These are phyloP conservation scores for Paracanthobrama guichenoti DNA, from an alignment of 2,113 vertebrate genomes.

Conservation along the genomic window DNA sequence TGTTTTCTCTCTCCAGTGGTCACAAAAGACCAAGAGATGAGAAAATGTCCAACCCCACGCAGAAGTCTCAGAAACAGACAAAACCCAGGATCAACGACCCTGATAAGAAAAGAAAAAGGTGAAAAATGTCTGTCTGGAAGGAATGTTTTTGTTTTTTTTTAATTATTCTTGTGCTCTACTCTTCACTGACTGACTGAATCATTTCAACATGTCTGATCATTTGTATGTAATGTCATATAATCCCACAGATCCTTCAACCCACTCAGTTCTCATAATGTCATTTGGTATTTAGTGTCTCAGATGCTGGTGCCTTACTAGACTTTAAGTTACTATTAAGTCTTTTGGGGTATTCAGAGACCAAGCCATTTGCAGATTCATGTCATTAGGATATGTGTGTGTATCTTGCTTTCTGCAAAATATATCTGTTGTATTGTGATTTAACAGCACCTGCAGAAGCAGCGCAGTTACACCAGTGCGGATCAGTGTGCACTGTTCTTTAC, in stretches of 20 bases:
- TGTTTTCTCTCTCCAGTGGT: slow-evolving; percentile 58
- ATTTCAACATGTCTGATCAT: slow-evolving; percentile 1
- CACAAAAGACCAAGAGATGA: slow-evolving; percentile 89
- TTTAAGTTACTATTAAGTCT: neutral
- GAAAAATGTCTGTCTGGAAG: slow-evolving; percentile 68
- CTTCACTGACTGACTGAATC: neutral
- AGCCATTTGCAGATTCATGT: neutral
- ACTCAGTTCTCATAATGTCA: neutral
- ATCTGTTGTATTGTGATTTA: neutral
- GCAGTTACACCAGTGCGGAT: neutral
- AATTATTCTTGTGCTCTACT: neutral
- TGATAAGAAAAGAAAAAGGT: slow-evolving; percentile 98
- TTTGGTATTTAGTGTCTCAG: neutral
- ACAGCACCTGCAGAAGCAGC: neutral
- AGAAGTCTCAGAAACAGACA: slow-evolving; percentile 84
- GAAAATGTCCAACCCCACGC: slow-evolving; percentile 82
- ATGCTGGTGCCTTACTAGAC: neutral
- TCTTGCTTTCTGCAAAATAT: neutral
- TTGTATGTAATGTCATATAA: neutral
- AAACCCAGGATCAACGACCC: slow-evolving; percentile 89
- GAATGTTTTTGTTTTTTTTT: neutral
- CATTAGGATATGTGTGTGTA: neutral
- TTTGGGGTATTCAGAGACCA: neutral
- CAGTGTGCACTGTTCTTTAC: neutral
- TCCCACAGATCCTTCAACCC: neutral